Base-by-base conservation (phyloP, 2,888 invertebrate genomes). In the Pasiphila rectangulata region DNA sequence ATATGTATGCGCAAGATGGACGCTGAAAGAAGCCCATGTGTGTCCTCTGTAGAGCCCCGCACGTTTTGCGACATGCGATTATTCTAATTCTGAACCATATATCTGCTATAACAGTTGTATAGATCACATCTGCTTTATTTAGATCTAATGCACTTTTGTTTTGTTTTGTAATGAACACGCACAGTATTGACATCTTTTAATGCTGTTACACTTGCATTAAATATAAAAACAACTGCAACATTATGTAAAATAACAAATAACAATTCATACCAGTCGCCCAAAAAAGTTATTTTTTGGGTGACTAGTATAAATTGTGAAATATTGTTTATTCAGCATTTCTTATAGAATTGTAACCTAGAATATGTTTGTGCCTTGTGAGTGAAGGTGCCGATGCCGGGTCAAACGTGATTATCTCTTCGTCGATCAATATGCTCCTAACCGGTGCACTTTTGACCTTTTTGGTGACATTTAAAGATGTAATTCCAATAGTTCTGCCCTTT, bases 61-160 rank as follows among this genome's bases (percentile, higher is more conserved):
- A 64, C 64, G 63, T 69, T 63, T 54, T 60, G 67, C 66, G 70
- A 75, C 72, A 71, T 74, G 62, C 70, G 64, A 72, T 71, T 70
- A 75, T 76, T 80, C 80, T 79, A 82, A 78, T 72, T 83, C 69
- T 70, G 69, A 68, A 69, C 66, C 75, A 70, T 73, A 71, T 67
- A 68, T 61, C 4, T 6, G 41, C 52, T 32, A 4, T 55, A 49
- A 66, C 69, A 71, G 65, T 65, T 16, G 21, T 63, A 70, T 72
- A 75, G 69, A 75, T 73, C 69, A 65, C 63, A 58, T 36, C 54
- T 49, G 63, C 79, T 83, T 79, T 75, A 70, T 74, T 72, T 82
- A 84, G 78, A 79, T 62, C 62, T 61, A 69, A 72, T 76, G 70
- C 65, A 68, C 63, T 66, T 60, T 68, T 63, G 54, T 56, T 60